A percentile compares a stretch with the other conserved stretches of the same genome.
Evolutionary conservation across 1,140 invertebrate genomes (phyloP).

Genomic region (Ceratina calcarata): DNA sequence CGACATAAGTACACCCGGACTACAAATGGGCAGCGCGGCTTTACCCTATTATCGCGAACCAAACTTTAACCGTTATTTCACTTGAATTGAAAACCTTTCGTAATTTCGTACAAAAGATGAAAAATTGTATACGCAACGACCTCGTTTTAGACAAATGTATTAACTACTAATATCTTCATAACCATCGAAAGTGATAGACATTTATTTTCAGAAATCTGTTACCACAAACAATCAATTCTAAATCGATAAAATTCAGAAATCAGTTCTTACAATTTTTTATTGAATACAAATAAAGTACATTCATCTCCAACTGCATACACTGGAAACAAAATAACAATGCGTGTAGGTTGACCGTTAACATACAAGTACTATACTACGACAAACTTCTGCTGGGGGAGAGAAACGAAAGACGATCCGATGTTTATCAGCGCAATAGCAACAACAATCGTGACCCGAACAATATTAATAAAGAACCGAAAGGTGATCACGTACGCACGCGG

Average conservation of each 20-base stretch:
- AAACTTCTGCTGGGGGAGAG: background rate
- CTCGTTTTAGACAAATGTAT: no score
- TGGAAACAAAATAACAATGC: background rate
- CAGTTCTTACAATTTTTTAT: no score
- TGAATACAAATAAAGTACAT: no score
- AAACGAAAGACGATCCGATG: slow-evolving; percentile 36
- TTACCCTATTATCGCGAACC: background rate
- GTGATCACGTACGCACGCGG: slow-evolving; percentile 48
- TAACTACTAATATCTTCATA: no score
- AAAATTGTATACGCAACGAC: background rate
- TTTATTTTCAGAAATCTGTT: no score
- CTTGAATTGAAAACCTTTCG: background rate
- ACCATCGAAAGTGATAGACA: no score
- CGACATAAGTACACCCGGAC: slow-evolving; percentile 25
- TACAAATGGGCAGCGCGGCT: slow-evolving; percentile 3
- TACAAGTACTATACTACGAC: background rate
- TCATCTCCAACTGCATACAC: no score
- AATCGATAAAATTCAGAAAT: no score
- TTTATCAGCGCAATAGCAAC: slow-evolving; percentile 9
- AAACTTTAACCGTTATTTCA: background rate
- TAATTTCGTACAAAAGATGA: background rate
- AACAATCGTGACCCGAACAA: background rate
- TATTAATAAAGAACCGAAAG: slow-evolving; percentile 26
- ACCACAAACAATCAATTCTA: no score
- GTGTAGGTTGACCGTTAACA: slow-evolving; percentile 5